Conservation (phyloP, 2,113 vertebrate genomes). For the Myotis yumanensis region DNA sequence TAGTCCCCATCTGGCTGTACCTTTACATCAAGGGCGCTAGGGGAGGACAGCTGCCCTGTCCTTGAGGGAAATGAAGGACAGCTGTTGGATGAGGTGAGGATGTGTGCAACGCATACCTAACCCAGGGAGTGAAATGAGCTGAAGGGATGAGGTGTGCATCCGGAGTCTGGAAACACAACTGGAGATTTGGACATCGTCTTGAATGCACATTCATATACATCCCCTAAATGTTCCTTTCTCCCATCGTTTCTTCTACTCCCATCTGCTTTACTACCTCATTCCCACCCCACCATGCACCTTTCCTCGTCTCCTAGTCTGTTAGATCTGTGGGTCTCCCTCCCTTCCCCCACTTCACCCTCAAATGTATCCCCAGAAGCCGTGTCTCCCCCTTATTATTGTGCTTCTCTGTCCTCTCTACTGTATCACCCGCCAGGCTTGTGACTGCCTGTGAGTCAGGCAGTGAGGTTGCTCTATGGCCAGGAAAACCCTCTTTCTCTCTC, state of each 20-base stretch:
- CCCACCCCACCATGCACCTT: background rate
- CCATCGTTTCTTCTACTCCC: background rate
- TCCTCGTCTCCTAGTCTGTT: background rate
- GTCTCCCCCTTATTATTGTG: background rate
- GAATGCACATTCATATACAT: background rate
- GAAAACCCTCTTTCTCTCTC: conserved; percentile 7
- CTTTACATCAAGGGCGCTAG: conserved; percentile 68
- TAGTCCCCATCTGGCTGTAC: conserved; percentile 41
- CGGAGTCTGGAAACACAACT: background rate
- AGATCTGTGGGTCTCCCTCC: background rate
- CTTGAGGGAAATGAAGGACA: conserved; percentile 73
- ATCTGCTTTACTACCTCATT: background rate
- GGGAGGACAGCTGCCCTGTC: conserved; percentile 62
- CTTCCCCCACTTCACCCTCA: background rate
- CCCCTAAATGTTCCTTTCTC: background rate
- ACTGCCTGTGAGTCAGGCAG: conserved; percentile 73
- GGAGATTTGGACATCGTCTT: conserved; percentile 7
- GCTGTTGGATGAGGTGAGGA: conserved; percentile 26
- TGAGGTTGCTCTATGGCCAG: conserved; percentile 57
- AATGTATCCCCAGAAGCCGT: background rate
- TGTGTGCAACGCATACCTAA: background rate
- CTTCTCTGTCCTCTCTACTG: background rate
- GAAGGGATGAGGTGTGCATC: conserved; percentile 18
- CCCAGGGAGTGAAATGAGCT: background rate
- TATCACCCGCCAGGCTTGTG: conserved; percentile 65